Evolutionary conservation across 2,113 vertebrate species (phyloP).

Genomic region (Dasypus novemcinctus): DNA sequence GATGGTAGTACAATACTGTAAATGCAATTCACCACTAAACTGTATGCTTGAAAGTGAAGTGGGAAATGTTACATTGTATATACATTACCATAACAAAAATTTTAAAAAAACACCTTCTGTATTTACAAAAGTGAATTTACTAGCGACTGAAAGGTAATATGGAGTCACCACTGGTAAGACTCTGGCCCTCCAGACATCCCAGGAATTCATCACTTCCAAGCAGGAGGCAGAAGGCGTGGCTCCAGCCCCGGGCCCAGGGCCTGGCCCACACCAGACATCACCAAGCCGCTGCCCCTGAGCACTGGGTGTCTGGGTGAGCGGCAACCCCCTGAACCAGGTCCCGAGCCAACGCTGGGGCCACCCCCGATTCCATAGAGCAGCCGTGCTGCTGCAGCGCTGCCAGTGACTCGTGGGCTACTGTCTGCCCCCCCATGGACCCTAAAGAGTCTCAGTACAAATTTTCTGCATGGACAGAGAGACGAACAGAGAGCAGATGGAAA

Average conservation of each 20-base stretch:
- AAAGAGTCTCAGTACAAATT: not conserved
- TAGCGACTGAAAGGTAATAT: not conserved
- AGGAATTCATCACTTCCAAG: not conserved
- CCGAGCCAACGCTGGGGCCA: not conserved
- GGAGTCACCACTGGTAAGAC: not conserved
- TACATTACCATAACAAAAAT: no score
- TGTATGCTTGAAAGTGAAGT: no score
- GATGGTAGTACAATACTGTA: no score
- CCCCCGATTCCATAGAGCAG: fast-evolving
- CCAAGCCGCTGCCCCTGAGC: not conserved
- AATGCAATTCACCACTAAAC: no score
- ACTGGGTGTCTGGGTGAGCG: no score
- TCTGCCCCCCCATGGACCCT: not conserved
- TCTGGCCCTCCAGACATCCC: not conserved
- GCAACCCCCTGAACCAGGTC: not conserved
- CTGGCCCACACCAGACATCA: not conserved
- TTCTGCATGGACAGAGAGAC: fast-evolving
- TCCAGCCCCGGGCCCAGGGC: not conserved
- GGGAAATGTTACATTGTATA: no score
- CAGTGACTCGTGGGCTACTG: not conserved
- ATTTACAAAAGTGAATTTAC: not conserved
- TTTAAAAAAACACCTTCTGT: not conserved
- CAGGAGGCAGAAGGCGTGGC: no score
- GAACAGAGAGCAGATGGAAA: not conserved
- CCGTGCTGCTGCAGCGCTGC: fast-evolving